These are phyloP conservation scores for Zoroaster sp. DNA, from an alignment of 53 echinoderm and acorn worm species.

Conservation along the genomic window DNA sequence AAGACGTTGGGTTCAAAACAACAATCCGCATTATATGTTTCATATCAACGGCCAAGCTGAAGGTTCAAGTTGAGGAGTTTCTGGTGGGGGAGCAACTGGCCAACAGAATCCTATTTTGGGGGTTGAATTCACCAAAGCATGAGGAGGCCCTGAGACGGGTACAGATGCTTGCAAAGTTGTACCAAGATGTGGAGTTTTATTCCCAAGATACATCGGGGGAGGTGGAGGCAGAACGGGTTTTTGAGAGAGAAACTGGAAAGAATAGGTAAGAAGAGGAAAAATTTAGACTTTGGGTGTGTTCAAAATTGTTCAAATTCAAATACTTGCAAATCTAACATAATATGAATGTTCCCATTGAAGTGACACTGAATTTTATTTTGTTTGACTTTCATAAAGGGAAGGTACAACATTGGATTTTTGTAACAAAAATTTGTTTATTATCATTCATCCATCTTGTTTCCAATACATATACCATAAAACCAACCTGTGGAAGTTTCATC, in stretches of 20 bases:
- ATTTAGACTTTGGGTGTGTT: neutral
- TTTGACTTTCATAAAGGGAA: too few species aligned
- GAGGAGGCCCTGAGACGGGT: constrained; percentile 71
- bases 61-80: constrained; percentile 52
- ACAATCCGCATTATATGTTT: constrained; percentile 85
- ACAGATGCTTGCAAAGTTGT: constrained; percentile 57
- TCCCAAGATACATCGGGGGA: constrained; percentile 80
- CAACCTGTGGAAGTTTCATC: too few species aligned
- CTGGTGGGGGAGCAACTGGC: constrained; percentile 46
- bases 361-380: too few species aligned
- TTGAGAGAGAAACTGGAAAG: constrained; percentile 95
- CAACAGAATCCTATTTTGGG: constrained; percentile 78
- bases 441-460: too few species aligned
- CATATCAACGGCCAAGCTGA: constrained; percentile 75
- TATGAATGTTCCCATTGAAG: too few species aligned
- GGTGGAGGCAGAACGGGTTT: constrained; percentile 76
- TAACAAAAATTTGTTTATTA: too few species aligned
- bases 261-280: constrained; percentile 62
- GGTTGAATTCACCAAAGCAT: constrained; percentile 76
- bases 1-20: constrained; percentile 82
- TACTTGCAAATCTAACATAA: too few species aligned
- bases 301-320: too few species aligned
- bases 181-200: constrained; percentile 74
- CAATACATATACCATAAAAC: too few species aligned
- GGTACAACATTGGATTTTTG: too few species aligned